These are phyloP conservation scores for Campoplex capitator DNA, from an alignment of 2,888 invertebrate species.

Conservation along the genomic window DNA sequence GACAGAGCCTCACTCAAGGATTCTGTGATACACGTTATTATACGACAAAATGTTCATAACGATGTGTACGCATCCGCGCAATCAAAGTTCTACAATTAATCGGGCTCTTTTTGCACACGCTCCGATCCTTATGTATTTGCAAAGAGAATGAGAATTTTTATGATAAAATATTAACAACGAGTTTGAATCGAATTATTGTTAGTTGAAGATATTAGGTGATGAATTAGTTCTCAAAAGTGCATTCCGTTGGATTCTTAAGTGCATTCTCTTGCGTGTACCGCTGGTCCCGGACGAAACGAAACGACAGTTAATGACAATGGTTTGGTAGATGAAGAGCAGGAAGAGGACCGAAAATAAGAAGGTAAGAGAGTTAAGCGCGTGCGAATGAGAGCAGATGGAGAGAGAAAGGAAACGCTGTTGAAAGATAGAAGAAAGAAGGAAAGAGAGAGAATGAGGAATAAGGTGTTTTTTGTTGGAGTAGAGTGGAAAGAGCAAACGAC, in stretches of 20 bases:
- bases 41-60: no score
- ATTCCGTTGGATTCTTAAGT: not conserved
- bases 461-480: slow-evolving; percentile 48
- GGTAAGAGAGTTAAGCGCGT: not conserved
- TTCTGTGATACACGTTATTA: no score
- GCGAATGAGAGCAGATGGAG: slow-evolving; percentile 4
- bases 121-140: no score
- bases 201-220: no score
- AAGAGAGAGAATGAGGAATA: slow-evolving; percentile 32
- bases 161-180: no score
- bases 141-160: no score
- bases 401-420: not conserved
- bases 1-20: no score
- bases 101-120: no score
- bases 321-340: not conserved
- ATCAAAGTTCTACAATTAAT: no score
- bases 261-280: not conserved
- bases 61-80: no score
- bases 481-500: slow-evolving; percentile 60
- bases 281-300: not conserved
- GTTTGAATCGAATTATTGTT: no score
- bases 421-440: slow-evolving; percentile 14
- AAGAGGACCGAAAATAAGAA: not conserved
- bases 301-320: not conserved
- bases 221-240: no score